These are phyloP conservation scores for Aulostomus chinensis DNA, from an alignment of 2,797 vertebrate species.

Conservation along the genomic window DNA sequence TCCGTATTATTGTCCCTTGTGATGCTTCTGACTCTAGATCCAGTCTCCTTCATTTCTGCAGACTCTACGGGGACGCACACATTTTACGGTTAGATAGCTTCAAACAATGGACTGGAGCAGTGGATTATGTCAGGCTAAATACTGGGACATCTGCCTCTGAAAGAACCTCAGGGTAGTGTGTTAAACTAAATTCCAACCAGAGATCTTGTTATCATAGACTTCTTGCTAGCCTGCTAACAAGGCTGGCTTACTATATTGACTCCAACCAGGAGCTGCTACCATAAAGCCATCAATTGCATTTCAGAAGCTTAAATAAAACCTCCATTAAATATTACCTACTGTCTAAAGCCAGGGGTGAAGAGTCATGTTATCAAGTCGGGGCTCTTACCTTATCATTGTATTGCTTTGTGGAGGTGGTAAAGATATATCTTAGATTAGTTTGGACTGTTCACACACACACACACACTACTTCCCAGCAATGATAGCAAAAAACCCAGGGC, in stretches of 20 bases:
- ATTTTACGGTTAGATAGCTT: slow-evolving; percentile 39
- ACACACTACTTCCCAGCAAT: neutral
- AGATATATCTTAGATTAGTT: neutral
- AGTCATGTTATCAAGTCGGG: neutral
- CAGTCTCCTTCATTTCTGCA: slow-evolving; percentile 10
- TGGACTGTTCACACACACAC: neutral
- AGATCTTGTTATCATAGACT: too few species aligned
- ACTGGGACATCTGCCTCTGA: slow-evolving; percentile 49
- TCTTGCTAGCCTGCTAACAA: too few species aligned
- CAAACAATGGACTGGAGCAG: slow-evolving; percentile 41
- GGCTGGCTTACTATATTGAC: neutral
- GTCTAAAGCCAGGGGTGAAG: neutral
- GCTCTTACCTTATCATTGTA: slow-evolving; percentile 12
- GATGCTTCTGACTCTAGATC: slow-evolving; percentile 6
- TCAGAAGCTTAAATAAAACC: slow-evolving; percentile 7
- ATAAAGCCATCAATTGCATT: neutral
- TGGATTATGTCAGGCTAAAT: slow-evolving; percentile 56
- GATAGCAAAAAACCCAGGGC: neutral
- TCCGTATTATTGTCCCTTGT: neutral
- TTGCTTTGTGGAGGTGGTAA: slow-evolving; percentile 1
- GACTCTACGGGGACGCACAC: slow-evolving; percentile 11
- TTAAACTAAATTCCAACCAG: slow-evolving; percentile 15
- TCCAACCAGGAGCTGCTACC: neutral
- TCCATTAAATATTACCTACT: slow-evolving; percentile 16
- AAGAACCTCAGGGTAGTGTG: slow-evolving; percentile 16